Conservation (phyloP, 2,888 invertebrate species). For the Himalopsyche japonica region DNA sequence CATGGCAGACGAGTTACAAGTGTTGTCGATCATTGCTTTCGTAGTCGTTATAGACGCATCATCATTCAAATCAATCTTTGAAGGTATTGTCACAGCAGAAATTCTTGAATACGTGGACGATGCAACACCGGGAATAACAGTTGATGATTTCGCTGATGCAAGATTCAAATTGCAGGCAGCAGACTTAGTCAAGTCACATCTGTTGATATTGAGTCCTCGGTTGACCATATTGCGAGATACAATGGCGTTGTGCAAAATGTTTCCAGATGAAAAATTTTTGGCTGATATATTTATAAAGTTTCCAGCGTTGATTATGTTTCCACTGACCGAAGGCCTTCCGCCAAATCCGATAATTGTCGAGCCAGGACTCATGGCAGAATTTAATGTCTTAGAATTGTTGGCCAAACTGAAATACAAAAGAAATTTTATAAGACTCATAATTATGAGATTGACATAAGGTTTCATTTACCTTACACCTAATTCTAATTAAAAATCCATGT, state of each 20-base stretch:
- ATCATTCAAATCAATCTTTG: slow-evolving; percentile 45
- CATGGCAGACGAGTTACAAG: slow-evolving; percentile 59
- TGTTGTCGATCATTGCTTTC: slow-evolving; percentile 59
- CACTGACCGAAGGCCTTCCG: slow-evolving; percentile 50
- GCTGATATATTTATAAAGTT: slow-evolving; percentile 58
- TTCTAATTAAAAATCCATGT: too few relatives aligned
- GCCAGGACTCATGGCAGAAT: slow-evolving; percentile 59
- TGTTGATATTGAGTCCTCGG: slow-evolving; percentile 42
- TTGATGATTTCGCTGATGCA: slow-evolving; percentile 44
- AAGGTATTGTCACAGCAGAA: slow-evolving; percentile 7
- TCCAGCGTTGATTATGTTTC: slow-evolving; percentile 51
- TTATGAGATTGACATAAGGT: too few relatives aligned
- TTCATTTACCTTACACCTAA: too few relatives aligned
- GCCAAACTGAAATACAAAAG: slow-evolving; percentile 49
- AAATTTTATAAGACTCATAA: background rate
- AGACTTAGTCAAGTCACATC: slow-evolving; percentile 28
- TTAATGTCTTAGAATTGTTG: slow-evolving; percentile 54
- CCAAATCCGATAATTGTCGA: slow-evolving; percentile 57
- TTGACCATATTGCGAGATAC: slow-evolving; percentile 57
- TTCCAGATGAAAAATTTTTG: slow-evolving; percentile 58
- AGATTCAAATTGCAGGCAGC: slow-evolving; percentile 38
- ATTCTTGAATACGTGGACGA: slow-evolving; percentile 46
- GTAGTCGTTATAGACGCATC: slow-evolving; percentile 56
- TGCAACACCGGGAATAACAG: slow-evolving; percentile 52
- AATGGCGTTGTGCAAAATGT: slow-evolving; percentile 58